Evolutionary conservation across 1,140 invertebrate species (phyloP), one percentile per base, ranked within the genome.

Genomic region (Drosophila triauraria): DNA sequence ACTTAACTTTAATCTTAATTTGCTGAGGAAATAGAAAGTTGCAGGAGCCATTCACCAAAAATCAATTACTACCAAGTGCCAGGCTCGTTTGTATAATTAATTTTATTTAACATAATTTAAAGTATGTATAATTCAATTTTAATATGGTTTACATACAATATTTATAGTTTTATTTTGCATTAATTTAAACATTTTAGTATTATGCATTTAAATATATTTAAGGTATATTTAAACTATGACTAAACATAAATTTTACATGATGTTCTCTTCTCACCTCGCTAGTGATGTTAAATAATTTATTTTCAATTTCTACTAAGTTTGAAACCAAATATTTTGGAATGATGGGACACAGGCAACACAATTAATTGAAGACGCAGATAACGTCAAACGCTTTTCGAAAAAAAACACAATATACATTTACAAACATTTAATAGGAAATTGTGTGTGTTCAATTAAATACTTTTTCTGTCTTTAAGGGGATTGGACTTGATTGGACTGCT

Each of bases 71-170:
- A 32, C 20, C 3, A 23, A 69, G 25, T 2, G 17, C 15, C 12
- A 8, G 2, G 2, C 30, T 46, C 25, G 4, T 72, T 80, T 84
- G 84, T 87, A 87, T 88, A 83, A 88, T 87, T 88, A 88, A 88
- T 88, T 88, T 88, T 90, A 90, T 90, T 90, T 90, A 90, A 90
- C 85, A 88, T 88, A 90, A 88, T 90, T 88, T 90, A 90, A 81
- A 78, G 74, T 88, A 90, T 90, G 77, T 78, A 74, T 88, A 84
- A 90, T 88, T 90, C 78, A 88, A 84, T 76, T 90, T 88, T 76
- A 81, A 84, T 90, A 88, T 88, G 81, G 78, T 85, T 88, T 84
- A 88, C 85, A 90, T 90, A 88, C 85, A 88, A 75, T 78, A 90
- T 84, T 78, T 90, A 79, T 90, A 90, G 82, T 88, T 70, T 84